A percentile compares a stretch with the other conserved stretches of the same genome.
Evolutionary conservation across 1,140 invertebrate species (phyloP).

Genomic region (Limonius californicus): DNA sequence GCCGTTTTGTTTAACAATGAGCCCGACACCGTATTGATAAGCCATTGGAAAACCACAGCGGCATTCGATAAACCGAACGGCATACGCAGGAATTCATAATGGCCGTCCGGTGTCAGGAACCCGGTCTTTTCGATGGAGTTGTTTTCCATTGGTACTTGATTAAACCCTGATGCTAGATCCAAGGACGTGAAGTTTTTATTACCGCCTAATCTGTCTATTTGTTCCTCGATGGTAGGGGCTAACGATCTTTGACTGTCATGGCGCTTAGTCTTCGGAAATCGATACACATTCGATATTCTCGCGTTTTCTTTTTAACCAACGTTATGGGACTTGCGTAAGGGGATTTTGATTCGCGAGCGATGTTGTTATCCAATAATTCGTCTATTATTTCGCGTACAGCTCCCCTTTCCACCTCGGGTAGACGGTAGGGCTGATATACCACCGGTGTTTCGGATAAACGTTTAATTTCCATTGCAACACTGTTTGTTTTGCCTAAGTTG

Average conservation of each 20-base stretch:
- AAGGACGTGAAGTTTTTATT: no score
- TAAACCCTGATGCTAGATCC: no score
- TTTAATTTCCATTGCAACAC: no score
- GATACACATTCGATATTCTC: no score
- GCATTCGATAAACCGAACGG: conserved; percentile 26
- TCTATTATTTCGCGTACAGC: not conserved
- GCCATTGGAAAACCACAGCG: conserved; percentile 33
- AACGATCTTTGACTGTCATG: no score
- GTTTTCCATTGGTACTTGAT: conserved; percentile 39
- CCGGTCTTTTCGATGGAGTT: not conserved
- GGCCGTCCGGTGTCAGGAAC: conserved; percentile 7
- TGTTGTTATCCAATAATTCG: no score
- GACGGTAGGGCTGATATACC: not conserved
- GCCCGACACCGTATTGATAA: conserved; percentile 36
- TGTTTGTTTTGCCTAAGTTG: conserved; percentile 14
- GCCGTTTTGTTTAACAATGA: conserved; percentile 20
- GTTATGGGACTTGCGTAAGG: conserved; percentile 46
- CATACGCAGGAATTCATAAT: not conserved
- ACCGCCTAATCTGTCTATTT: no score
- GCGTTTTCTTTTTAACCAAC: no score
- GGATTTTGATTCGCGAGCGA: no score
- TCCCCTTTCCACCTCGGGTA: not conserved
- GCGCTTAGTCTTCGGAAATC: no score
- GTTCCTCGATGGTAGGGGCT: no score
- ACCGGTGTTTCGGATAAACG: not conserved